A percentile compares a stretch with the other conserved stretches of the same genome.
Evolutionary conservation across 1,140 invertebrate genomes (phyloP).

Genomic region (Drosophila teissieri): DNA sequence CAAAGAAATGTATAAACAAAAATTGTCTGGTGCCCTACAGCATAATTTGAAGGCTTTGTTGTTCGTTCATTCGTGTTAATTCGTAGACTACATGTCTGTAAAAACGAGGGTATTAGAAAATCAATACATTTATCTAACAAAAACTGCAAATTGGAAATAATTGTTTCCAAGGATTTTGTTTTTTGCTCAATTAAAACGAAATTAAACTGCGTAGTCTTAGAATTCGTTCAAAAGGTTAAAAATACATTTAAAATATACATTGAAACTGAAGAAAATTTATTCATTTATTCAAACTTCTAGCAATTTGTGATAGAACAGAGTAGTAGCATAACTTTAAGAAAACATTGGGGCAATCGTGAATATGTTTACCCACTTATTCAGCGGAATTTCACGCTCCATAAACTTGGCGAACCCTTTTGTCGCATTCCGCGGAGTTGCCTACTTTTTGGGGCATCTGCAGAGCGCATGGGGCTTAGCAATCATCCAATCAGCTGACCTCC

Average conservation of each 20-base stretch:
- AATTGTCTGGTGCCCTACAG: constrained; percentile 43
- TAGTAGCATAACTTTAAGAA: too few species aligned
- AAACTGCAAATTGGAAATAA: too few species aligned
- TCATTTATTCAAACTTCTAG: too few species aligned
- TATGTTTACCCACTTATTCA: constrained; percentile 11
- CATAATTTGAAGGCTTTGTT: constrained; percentile 30
- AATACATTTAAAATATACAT: neutral
- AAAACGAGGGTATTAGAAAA: neutral
- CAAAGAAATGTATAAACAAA: constrained; percentile 25
- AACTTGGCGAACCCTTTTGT: constrained; percentile 18
- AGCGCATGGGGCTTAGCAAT: constrained; percentile 46
- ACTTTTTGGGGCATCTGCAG: constrained; percentile 49
- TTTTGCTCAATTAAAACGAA: neutral
- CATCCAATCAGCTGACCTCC: constrained; percentile 78
- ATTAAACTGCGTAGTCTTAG: too few species aligned
- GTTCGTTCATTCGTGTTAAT: constrained; percentile 4
- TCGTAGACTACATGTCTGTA: neutral
- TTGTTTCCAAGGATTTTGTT: neutral
- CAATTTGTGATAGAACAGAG: neutral
- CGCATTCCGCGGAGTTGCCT: constrained; percentile 39
- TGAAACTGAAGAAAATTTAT: neutral
- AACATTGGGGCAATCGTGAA: neutral
- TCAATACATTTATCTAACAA: too few species aligned
- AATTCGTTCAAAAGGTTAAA: too few species aligned
- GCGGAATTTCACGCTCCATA: constrained; percentile 20